Base-by-base conservation (phyloP, 2,888 invertebrate genomes). In the Nasonovia ribisnigri region DNA sequence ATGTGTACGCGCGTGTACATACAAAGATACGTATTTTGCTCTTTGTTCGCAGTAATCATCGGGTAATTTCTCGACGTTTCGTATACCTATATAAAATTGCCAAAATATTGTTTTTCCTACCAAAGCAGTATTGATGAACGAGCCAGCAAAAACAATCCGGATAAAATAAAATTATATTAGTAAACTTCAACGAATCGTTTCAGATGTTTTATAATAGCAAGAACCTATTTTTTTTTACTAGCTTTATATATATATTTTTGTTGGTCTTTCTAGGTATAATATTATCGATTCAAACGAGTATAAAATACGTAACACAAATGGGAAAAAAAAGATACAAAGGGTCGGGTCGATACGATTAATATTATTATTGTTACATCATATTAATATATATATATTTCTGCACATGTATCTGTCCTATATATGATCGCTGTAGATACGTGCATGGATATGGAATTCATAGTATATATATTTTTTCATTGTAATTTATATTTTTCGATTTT, bases 341-440 rank as follows among this genome's bases (percentile, higher is more conserved):
- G 77, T 77, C 77, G 77, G 77, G 20, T 77, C 77, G 77, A 77
- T 77, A 36, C 77, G 36, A 77, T 77, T 36, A 77, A 77, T 77
- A 36, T 36, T 77, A 77, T 36, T 42, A 20, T 36, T 36, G 46
- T 46, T 46, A 86, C 86, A 86, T 46, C 86, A 46, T 46, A 86
- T 43, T 86, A 26, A 42, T 84, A 43, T 16, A 13, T 16, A 13
- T 16, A 67, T 16, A 67, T 16, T n/a, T 77, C 46, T 26, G 29
- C 29, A 11, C 13, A 46, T 29, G 86, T 29, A 46, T 29, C 13
- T 46, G 29, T 13, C 29, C n/a, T n/a, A n/a, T 46, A 86, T 43
- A 29, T 43, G 16, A 46, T 46, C 42, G 42, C 2, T n/a, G 11
- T 86, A 46, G n/a, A n/a, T 16, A 67, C n/a, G n/a, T 16, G 67